Percentiles rank a stretch among this genome's conserved stretches.
Evolutionary conservation across 92 coral and sea anemone species (phyloP).

Genomic region (Hydrozoanthus gracilis): DNA sequence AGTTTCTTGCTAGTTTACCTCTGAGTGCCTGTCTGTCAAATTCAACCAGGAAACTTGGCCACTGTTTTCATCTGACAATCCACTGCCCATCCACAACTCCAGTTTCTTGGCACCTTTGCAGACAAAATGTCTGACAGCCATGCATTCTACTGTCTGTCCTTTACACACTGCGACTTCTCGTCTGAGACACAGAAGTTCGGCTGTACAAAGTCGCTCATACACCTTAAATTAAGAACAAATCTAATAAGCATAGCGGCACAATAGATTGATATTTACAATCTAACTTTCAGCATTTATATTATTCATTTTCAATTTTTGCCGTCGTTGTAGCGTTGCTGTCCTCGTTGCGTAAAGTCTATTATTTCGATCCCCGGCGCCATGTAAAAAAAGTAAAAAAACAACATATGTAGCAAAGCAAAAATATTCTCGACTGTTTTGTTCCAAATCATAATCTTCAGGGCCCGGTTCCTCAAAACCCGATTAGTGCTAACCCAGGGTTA

Average conservation of each 20-base stretch:
- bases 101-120: constrained; percentile 57
- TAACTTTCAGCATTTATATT: neutral
- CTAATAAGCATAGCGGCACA: neutral
- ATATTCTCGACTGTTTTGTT: no score
- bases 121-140: constrained; percentile 80
- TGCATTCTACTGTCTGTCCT: constrained; percentile 93
- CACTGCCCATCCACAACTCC: constrained; percentile 99
- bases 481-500: no score
- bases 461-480: no score
- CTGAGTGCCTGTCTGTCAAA: constrained; percentile 76
- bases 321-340: no score
- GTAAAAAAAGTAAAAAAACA: no score
- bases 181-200: constrained; percentile 91
- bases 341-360: no score
- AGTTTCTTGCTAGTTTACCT: constrained; percentile 58
- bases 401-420: no score
- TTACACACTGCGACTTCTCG: constrained; percentile 93
- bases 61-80: constrained; percentile 69
- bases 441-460: no score
- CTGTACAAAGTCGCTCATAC: constrained; percentile 79
- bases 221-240: constrained; percentile 59
- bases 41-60: constrained; percentile 87
- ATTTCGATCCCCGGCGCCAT: no score
- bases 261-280: neutral
- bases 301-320: neutral